phyloP scores from a whole-genome alignment of 2,888 invertebrate species.

The Thumatha senex region DNA sequence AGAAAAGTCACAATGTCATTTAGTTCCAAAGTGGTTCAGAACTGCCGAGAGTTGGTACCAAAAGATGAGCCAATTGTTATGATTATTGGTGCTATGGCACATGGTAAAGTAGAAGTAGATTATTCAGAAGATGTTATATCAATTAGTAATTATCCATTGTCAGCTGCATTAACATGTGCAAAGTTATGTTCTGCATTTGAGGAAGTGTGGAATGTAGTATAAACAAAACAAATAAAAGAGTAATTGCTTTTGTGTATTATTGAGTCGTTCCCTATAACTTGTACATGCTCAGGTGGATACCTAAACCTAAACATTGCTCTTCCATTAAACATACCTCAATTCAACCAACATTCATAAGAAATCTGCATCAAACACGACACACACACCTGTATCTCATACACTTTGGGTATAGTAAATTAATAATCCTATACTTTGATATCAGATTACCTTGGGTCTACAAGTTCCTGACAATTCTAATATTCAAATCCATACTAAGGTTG shows the following conservation, averaged over 20 bases:
- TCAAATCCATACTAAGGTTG: too few species aligned
- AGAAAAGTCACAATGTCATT: slow-evolving; percentile 95
- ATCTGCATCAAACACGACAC: too few species aligned
- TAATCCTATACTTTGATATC: too few species aligned
- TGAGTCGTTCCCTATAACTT: neutral
- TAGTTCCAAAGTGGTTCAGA: slow-evolving; percentile 87
- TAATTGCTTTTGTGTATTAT: neutral
- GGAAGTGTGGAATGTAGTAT: slow-evolving; percentile 93
- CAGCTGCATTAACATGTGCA: slow-evolving; percentile 97
- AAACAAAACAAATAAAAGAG: slow-evolving; percentile 34
- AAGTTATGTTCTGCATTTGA: slow-evolving; percentile 98
- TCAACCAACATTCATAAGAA: too few species aligned
- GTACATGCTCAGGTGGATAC: neutral
- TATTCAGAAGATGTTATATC: slow-evolving; percentile 96
- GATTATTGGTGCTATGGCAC: slow-evolving; percentile 98
- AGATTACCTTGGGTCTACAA: too few species aligned
- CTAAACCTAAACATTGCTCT: too few species aligned
- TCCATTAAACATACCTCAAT: too few species aligned
- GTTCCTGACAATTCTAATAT: too few species aligned
- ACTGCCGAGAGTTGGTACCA: slow-evolving; percentile 91
- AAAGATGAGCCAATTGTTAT: slow-evolving; percentile 92
- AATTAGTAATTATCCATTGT: slow-evolving; percentile 97
- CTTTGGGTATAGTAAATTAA: too few species aligned
- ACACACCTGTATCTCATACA: too few species aligned
- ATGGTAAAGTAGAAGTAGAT: slow-evolving; percentile 94